A percentile compares a stretch with the other conserved stretches of the same genome.
Evolutionary conservation across 2,113 vertebrate genomes (phyloP).

Genomic region (Crotophaga sulcirostris): DNA sequence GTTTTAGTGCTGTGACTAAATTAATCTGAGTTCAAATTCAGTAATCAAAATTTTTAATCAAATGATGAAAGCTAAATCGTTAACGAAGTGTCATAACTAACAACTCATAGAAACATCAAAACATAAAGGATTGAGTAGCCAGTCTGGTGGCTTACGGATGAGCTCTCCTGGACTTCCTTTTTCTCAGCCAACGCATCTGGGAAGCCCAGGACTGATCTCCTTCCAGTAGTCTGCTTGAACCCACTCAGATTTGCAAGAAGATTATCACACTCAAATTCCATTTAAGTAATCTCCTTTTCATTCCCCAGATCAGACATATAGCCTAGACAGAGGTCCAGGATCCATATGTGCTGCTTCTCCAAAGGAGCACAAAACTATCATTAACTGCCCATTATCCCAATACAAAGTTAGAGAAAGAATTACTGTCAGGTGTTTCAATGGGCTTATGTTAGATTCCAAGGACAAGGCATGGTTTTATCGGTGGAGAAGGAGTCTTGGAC

Average conservation of each 20-base stretch:
- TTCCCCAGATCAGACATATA: neutral
- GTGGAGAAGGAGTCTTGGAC: neutral
- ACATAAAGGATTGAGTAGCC: neutral
- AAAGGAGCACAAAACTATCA: neutral
- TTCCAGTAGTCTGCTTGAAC: neutral
- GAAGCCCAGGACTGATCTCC: neutral
- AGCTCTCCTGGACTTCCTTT: neutral
- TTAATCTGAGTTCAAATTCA: neutral
- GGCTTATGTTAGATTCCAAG: rapidly evolving
- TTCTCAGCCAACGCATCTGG: rapidly evolving
- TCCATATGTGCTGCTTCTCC: neutral
- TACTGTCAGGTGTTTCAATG: neutral
- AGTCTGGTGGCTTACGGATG: rapidly evolving
- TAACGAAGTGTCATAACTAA: neutral
- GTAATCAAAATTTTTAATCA: neutral
- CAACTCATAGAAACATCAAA: neutral
- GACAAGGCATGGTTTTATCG: neutral
- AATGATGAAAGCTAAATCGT: neutral
- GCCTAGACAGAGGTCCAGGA: neutral
- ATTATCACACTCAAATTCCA: neutral
- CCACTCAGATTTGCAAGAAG: neutral
- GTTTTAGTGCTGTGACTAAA: neutral
- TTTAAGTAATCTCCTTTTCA: neutral
- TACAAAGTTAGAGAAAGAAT: neutral
- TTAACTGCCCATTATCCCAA: neutral